A percentile compares a stretch with the other conserved stretches of the same genome.
These are phyloP conservation scores for Drusus annulatus DNA, from an alignment of 1,140 invertebrate species.

Conservation along the genomic window DNA sequence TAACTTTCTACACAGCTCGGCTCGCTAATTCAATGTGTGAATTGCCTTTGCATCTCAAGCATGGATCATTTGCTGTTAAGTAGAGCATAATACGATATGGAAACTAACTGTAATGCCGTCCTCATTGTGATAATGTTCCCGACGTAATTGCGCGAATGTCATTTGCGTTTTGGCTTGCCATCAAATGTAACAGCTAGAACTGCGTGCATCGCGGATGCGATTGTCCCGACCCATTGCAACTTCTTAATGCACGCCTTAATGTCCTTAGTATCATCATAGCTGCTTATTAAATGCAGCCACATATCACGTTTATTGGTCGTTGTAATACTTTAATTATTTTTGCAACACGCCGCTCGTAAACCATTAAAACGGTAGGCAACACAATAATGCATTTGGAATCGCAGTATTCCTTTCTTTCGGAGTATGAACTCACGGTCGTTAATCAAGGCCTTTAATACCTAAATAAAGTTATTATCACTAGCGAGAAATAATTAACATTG, in stretches of 20 bases:
- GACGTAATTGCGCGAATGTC: slow-evolving; percentile 46
- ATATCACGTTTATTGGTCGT: slow-evolving; percentile 52
- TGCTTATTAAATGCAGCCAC: slow-evolving; percentile 51
- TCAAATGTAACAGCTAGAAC: slow-evolving; percentile 49
- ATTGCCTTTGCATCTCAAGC: slow-evolving; percentile 19
- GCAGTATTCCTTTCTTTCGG: background rate
- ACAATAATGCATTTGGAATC: background rate
- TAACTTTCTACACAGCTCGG: background rate
- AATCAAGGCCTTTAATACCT: background rate
- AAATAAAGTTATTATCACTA: background rate
- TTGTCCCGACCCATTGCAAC: slow-evolving; percentile 46
- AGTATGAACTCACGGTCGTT: background rate
- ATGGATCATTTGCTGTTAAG: slow-evolving; percentile 35
- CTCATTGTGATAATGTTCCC: slow-evolving; percentile 31
- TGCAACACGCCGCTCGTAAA: background rate
- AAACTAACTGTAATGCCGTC: slow-evolving; percentile 34
- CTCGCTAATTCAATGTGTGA: background rate
- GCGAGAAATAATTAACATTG: background rate
- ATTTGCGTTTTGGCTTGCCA: slow-evolving; percentile 56
- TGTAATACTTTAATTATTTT: slow-evolving; percentile 45
- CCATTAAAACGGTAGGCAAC: slow-evolving; percentile 10
- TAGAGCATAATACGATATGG: slow-evolving; percentile 34
- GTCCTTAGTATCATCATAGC: slow-evolving; percentile 46
- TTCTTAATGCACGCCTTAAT: slow-evolving; percentile 56
- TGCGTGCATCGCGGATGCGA: slow-evolving; percentile 45